Evolutionary conservation across 1,140 invertebrate genomes (phyloP).

Genomic region (Neodiprion pinetum): DNA sequence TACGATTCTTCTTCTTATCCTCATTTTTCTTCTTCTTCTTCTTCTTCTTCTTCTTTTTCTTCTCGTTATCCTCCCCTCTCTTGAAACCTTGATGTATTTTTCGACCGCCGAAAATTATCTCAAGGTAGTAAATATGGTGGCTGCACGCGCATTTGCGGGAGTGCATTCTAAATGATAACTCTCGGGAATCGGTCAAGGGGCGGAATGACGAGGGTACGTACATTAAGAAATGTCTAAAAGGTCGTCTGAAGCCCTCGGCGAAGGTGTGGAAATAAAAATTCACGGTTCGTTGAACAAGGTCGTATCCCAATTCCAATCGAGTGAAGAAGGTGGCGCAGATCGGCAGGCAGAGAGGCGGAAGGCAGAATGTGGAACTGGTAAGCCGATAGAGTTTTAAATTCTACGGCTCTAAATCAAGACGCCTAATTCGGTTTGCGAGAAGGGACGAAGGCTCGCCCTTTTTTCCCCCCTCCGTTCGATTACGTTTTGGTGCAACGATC

Average conservation of each 20-base stretch:
- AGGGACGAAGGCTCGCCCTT: background rate
- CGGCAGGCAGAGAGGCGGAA: too few relatives aligned
- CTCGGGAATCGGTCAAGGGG: too few relatives aligned
- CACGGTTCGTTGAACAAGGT: conserved; percentile 1
- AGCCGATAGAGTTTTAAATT: background rate
- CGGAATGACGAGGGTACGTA: too few relatives aligned
- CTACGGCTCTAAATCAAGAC: background rate
- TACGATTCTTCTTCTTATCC: conserved; percentile 20
- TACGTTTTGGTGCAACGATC: background rate
- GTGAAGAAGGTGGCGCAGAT: background rate
- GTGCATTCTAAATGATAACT: background rate
- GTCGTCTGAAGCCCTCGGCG: background rate
- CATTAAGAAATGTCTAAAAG: background rate
- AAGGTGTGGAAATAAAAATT: background rate
- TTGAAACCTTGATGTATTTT: background rate
- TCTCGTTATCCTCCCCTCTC: conserved; percentile 7
- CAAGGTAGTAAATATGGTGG: background rate
- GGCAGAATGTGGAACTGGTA: background rate
- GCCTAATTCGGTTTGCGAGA: background rate
- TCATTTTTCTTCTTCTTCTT: conserved; percentile 13
- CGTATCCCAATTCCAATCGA: background rate
- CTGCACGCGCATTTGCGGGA: background rate
- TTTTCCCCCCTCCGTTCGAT: too few relatives aligned
- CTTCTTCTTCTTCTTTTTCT: conserved; percentile 10
- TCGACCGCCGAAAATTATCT: background rate